These are phyloP conservation scores for Brachyhypopomus occidentalis DNA, from an alignment of 2,113 vertebrate genomes.

Conservation along the genomic window DNA sequence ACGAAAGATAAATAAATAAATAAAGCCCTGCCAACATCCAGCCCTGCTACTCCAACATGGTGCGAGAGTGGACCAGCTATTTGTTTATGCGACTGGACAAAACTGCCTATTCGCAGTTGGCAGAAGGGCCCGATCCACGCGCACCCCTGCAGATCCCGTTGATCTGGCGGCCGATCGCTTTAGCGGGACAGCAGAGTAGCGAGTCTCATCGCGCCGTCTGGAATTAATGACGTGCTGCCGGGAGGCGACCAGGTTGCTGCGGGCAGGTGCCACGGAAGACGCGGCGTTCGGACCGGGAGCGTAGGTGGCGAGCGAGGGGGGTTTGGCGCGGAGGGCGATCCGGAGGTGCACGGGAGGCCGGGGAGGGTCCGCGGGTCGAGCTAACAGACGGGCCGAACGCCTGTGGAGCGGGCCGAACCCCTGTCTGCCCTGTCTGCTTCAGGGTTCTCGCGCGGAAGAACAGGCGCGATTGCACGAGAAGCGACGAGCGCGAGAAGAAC, in stretches of 20 bases:
- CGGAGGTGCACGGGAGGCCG: conserved; percentile 31
- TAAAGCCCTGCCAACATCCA: conserved; percentile 34
- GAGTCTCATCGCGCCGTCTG: conserved; percentile 37
- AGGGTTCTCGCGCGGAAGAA: not conserved
- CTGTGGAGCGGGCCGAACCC: too few species aligned
- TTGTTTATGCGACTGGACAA: conserved; percentile 53
- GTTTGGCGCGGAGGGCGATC: conserved; percentile 6
- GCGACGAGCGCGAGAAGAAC: too few species aligned
- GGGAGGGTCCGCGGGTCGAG: conserved; percentile 4
- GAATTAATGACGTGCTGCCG: conserved; percentile 57
- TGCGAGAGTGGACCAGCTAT: conserved; percentile 39
- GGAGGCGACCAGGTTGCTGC: conserved; percentile 17
- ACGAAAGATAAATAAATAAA: conserved; percentile 23
- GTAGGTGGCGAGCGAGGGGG: too few species aligned
- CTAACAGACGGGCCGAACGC: conserved; percentile 12
- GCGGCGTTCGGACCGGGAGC: conserved; percentile 20
- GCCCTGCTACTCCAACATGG: not conserved
- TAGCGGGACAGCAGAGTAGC: conserved; percentile 38
- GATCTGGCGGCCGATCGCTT: conserved; percentile 48
- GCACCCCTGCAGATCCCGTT: conserved; percentile 50
- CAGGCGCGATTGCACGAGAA: too few species aligned
- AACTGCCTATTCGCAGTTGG: conserved; percentile 55
- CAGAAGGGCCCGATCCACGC: conserved; percentile 51
- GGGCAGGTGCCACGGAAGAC: conserved; percentile 27
- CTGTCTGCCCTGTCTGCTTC: too few species aligned